A percentile compares a stretch with the other conserved stretches of the same genome.
phyloP scores from a whole-genome alignment of 1,140 invertebrate species.

The Habropoda laboriosa region DNA sequence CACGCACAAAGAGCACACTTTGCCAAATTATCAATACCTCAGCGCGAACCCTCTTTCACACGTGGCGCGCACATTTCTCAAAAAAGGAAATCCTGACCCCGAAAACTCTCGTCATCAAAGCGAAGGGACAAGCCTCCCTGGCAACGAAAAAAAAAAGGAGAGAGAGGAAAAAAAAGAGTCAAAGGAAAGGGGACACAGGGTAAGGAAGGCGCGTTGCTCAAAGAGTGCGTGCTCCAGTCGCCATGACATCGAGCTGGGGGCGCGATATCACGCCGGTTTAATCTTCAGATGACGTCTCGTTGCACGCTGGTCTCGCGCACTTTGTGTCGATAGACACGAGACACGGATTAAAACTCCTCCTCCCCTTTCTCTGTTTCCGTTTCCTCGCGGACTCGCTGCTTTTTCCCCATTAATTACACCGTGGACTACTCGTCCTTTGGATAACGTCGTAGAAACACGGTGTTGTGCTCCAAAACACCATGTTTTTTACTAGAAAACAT shows the following conservation, averaged over 20 bases:
- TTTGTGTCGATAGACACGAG: conserved; percentile 9
- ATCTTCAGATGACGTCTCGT: conserved; percentile 21
- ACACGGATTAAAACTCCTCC: conserved; percentile 11
- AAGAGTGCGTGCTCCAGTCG: not conserved
- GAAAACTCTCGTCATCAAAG: not conserved
- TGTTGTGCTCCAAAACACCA: too few relatives aligned
- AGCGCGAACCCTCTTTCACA: too few relatives aligned
- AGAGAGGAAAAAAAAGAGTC: not conserved
- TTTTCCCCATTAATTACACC: not conserved
- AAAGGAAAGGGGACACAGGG: not conserved
- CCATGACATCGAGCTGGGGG: not conserved
- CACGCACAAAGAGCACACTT: too few relatives aligned
- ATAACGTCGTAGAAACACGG: not conserved
- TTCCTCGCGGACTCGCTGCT: not conserved
- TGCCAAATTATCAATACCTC: too few relatives aligned
- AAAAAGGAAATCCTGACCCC: not conserved
- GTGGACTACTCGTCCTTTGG: not conserved
- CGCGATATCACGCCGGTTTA: conserved; percentile 27
- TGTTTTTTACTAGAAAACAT: too few relatives aligned
- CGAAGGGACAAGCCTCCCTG: too few relatives aligned
- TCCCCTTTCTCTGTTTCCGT: not conserved
- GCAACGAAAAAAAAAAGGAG: not conserved
- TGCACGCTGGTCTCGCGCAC: not conserved
- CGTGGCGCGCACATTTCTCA: too few relatives aligned
- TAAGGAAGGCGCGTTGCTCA: not conserved